These are phyloP conservation scores for Sarcophaga peregrina DNA, from an alignment of 1,140 invertebrate genomes.

Conservation along the genomic window DNA sequence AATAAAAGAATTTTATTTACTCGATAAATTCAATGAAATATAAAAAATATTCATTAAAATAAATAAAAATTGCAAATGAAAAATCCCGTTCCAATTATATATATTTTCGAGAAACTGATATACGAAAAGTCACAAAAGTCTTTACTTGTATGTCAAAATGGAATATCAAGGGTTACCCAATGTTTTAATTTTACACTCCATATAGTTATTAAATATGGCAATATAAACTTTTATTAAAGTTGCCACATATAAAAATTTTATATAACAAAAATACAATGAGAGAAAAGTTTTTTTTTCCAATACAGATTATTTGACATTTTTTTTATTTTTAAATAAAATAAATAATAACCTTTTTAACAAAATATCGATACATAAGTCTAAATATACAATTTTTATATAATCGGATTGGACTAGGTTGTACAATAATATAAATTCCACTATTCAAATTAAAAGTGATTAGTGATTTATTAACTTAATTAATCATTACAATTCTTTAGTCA, in stretches of 20 bases:
- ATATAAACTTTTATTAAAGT: too few species aligned
- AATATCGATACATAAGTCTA: too few species aligned
- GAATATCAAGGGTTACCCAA: background rate
- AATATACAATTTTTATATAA: too few species aligned
- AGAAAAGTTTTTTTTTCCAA: background rate
- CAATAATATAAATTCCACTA: too few species aligned
- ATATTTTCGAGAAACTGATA: constrained; percentile 34
- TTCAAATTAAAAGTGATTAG: too few species aligned
- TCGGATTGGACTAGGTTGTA: too few species aligned
- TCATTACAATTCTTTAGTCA: too few species aligned
- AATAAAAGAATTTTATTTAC: constrained; percentile 7
- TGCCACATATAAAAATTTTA: background rate
- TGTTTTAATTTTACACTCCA: too few species aligned
- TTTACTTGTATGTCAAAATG: constrained; percentile 15
- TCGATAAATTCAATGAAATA: background rate
- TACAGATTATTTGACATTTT: background rate
- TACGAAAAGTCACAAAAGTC: constrained; percentile 34
- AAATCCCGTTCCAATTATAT: constrained; percentile 20
- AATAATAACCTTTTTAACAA: background rate
- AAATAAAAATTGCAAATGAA: constrained; percentile 27
- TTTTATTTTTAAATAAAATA: constrained; percentile 10
- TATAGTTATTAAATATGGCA: too few species aligned
- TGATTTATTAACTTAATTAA: too few species aligned
- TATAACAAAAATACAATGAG: background rate
- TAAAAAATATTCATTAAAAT: constrained; percentile 14